phyloP scores from a whole-genome alignment of 1,140 invertebrate genomes.

The Zeugodacus cucurbitae region DNA sequence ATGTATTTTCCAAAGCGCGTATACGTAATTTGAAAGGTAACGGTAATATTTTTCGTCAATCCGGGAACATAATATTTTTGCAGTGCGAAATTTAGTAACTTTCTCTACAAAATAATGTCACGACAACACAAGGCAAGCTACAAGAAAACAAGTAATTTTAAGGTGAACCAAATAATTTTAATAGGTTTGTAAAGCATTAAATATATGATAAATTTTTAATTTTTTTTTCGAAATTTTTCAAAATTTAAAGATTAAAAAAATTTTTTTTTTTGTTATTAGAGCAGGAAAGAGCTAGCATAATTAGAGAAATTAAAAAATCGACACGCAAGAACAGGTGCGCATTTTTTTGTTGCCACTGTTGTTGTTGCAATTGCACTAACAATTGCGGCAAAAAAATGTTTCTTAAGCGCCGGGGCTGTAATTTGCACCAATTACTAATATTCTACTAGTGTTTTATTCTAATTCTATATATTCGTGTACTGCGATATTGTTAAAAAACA shows the following conservation, averaged over 20 bases:
- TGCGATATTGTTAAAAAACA: background rate
- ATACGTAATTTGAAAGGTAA: background rate
- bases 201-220: background rate
- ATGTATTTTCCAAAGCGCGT: background rate
- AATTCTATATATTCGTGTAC: slow-evolving; percentile 52
- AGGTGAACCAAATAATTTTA: background rate
- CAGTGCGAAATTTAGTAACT: background rate
- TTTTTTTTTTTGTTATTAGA: background rate
- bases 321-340: slow-evolving; percentile 64
- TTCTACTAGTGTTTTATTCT: slow-evolving; percentile 48
- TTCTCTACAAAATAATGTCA: background rate
- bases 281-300: too few species aligned
- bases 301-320: slow-evolving; percentile 54
- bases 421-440: slow-evolving; percentile 61
- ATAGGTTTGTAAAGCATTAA: too few species aligned
- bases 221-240: background rate
- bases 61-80: background rate
- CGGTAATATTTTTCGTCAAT: background rate
- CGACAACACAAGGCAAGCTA: background rate
- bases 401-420: slow-evolving; percentile 63
- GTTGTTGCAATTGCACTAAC: background rate
- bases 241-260: background rate
- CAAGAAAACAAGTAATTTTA: background rate
- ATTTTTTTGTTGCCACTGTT: slow-evolving; percentile 58
- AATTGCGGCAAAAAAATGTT: slow-evolving; percentile 63